phyloP scores from a whole-genome alignment of 2,888 invertebrate species.

The Fragum sueziense region DNA sequence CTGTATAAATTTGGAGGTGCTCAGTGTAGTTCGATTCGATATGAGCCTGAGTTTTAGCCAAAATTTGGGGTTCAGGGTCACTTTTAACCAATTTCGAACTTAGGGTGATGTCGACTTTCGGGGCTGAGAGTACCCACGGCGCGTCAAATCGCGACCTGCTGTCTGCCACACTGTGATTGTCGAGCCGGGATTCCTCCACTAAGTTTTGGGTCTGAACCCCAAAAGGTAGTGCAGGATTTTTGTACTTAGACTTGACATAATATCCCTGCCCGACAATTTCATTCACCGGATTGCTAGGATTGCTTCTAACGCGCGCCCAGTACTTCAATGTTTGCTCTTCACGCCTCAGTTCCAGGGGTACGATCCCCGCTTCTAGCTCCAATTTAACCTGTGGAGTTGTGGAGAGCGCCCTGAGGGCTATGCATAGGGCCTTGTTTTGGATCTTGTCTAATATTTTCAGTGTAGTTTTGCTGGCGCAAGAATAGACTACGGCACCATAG shows the following conservation, averaged over 20 bases:
- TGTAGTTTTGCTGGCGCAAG: background rate
- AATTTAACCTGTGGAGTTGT: background rate
- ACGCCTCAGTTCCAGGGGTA: background rate
- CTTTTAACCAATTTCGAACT: background rate
- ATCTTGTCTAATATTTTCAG: background rate
- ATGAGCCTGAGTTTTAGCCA: background rate
- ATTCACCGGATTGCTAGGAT: background rate
- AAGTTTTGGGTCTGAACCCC: background rate
- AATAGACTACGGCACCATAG: constrained; percentile 18
- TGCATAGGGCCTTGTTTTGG: constrained; percentile 5
- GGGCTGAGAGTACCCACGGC: background rate
- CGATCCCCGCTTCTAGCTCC: constrained; percentile 16
- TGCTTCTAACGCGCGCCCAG: constrained; percentile 2
- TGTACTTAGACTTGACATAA: background rate
- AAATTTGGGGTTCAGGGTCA: constrained; percentile 10
- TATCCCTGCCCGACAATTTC: background rate
- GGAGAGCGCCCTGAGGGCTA: constrained; percentile 14
- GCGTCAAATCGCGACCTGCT: background rate
- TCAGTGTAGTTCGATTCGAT: background rate
- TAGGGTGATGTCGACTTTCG: constrained; percentile 1
- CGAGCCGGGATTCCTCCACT: background rate
- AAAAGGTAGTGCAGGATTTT: background rate
- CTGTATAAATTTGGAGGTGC: constrained; percentile 19
- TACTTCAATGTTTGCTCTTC: constrained; percentile 8
- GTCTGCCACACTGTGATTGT: background rate